Evolutionary conservation across 64 coral and sea anemone genomes (phyloP).

Genomic region (Pocillopora damicornis): DNA sequence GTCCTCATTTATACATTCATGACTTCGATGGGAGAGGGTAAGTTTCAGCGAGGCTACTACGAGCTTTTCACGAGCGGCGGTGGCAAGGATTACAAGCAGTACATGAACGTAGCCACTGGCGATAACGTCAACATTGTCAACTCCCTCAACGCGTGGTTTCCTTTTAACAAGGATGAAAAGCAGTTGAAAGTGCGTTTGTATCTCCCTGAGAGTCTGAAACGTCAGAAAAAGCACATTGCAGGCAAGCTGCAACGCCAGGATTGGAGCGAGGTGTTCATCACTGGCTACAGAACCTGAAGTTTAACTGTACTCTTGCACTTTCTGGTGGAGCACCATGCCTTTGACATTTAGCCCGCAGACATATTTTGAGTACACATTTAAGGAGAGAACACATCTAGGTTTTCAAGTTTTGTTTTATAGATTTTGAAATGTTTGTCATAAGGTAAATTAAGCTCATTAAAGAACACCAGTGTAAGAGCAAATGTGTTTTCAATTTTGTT

Average conservation of each 20-base stretch:
- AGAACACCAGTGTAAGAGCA: too few relatives aligned
- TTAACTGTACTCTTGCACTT: too few relatives aligned
- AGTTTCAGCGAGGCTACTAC: background rate
- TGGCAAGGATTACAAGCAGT: background rate
- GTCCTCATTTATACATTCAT: conserved; percentile 13
- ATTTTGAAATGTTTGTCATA: too few relatives aligned
- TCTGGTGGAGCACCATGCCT: too few relatives aligned
- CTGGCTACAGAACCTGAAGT: background rate
- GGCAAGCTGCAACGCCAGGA: background rate
- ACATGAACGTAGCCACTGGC: conserved; percentile 18
- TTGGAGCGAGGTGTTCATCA: background rate
- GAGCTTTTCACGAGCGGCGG: background rate
- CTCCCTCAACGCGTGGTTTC: conserved; percentile 16
- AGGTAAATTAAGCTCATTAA: too few relatives aligned
- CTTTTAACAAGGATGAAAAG: background rate
- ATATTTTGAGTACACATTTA: too few relatives aligned
- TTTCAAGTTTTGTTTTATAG: too few relatives aligned
- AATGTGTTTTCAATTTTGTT: too few relatives aligned
- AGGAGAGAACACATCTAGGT: too few relatives aligned
- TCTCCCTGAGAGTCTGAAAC: background rate
- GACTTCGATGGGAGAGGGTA: background rate
- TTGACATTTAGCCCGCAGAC: too few relatives aligned
- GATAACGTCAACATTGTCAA: background rate
- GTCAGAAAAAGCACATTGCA: background rate
- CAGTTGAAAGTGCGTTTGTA: background rate